Evolutionary conservation across 1,140 invertebrate genomes (phyloP).

Genomic region (Temnothorax nylanderi): DNA sequence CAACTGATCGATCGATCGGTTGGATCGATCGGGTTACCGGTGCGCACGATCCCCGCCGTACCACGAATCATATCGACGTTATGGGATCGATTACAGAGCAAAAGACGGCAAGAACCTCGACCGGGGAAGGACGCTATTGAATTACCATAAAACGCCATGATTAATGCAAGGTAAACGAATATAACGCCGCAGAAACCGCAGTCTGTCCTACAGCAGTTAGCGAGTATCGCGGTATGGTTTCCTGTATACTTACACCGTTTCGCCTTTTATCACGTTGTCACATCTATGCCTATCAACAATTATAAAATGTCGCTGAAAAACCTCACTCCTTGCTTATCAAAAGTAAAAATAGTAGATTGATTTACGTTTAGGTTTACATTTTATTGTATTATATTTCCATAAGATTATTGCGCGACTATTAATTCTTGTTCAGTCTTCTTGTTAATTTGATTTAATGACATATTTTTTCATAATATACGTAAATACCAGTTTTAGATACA

Average conservation of each 20-base stretch:
- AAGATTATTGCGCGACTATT: background rate
- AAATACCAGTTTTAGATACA: slow-evolving; percentile 4
- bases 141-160: slow-evolving; percentile 86
- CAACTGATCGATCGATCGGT: slow-evolving; percentile 73
- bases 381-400: background rate
- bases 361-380: background rate
- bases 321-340: background rate
- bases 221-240: slow-evolving; percentile 71
- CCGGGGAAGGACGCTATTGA: slow-evolving; percentile 78
- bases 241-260: slow-evolving; percentile 24
- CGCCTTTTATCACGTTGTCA: slow-evolving; percentile 8
- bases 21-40: slow-evolving; percentile 74
- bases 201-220: slow-evolving; percentile 83
- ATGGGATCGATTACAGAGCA: slow-evolving; percentile 81
- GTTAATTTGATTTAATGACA: background rate
- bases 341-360: background rate
- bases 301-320: background rate
- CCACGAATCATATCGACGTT: slow-evolving; percentile 77
- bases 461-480: background rate
- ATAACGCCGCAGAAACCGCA: slow-evolving; percentile 83
- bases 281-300: background rate
- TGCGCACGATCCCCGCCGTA: slow-evolving; percentile 59
- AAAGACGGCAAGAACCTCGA: slow-evolving; percentile 66
- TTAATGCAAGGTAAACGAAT: slow-evolving; percentile 86
- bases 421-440: background rate